Base-by-base conservation (phyloP, 2,797 vertebrate genomes). In the Gallinago solitaria region DNA sequence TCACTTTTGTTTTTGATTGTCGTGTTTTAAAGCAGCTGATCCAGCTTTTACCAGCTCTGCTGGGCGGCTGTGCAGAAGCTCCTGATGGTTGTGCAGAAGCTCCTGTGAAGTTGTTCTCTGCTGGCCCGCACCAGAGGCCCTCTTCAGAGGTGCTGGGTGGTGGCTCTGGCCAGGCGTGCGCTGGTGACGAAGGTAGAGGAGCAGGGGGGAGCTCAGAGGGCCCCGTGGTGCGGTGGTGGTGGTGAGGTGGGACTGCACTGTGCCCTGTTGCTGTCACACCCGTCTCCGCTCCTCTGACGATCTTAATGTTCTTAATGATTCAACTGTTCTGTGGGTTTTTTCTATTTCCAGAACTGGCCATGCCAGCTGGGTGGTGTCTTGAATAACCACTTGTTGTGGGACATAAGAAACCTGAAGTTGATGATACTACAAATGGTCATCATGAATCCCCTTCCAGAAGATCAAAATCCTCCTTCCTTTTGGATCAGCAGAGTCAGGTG, bases 31-130 rank as follows among this genome's bases (percentile, higher is more conserved):
- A 68, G 63, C 21, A 1, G 71, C 3, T 3, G 28, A 4, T 33
- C 2, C 4, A 30, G 61, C 43, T 69, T 16, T 24, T 11, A 7
- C 4, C 16, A 11, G 65, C 9, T 11, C 41, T 43, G 41, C 41
- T 2, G 24, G n/a, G 43, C 11, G 2, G 1, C 3, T 6, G 21
- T 17, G 90, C 63, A 7, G 30, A 20, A 20, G 16, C 51, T 37
- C 0, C 0, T 47, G 56, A 20, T 10, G 3, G 1, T 0, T 5
- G 60, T 45, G 30, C 1, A 43, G 25, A n/a, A 61, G 2, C 2
- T 4, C 11, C 11, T 0, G 1, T 3, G 7, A 33, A 32, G 32
- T 2, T 2, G 16, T 4, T 21, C 76, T 27, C 43, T 60, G 65
- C 39, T 23, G 5, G 48, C 41, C 35, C 5, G 11, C 33, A 9